Evolutionary conservation across 35 echinoderm and acorn worm species (phyloP), one percentile per base, ranked within the genome.

Genomic region (Anneissia japonica): DNA sequence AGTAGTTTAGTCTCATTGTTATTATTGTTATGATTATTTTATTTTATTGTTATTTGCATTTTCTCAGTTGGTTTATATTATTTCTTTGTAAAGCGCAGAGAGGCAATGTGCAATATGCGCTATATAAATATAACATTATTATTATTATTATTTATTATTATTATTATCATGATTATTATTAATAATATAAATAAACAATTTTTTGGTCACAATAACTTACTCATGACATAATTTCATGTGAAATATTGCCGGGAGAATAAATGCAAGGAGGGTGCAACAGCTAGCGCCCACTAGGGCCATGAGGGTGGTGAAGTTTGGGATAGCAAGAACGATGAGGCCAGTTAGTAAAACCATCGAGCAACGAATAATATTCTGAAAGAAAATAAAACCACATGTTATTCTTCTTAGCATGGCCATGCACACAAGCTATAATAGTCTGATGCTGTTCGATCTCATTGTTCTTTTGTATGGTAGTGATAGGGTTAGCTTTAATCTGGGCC

Each of bases 211-310:
- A 75, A 34, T 11, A 21, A 93, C 96, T 94, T 78, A 99, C 96
- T 84, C 96, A 89, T 94, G 33, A 46, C 94, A 99, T 40, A 99
- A 89, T 82, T 64, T 91, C 82, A 93, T 78, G 56, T 99, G 96
- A 29, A 99, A 94, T 41, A 93, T 83, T 28, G 92, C 96, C 40
- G 96, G 96, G 31, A 99, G 89, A 35, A 99, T 94, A 76, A 99
- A 99, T 41, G 96, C 96, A 72, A 99, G 79, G 39, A 99, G 64
- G 19, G 96, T 99, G 36, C 96, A 99, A 87, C 96, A 99, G 0
- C 86, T 99, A 16, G 96, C 96, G 37, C 96, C 96, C 21, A 99
- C 89, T 0, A 99, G 87, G 0, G 92, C 89, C 96, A 99, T 99
- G 13, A 99, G 74, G 29, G 96, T 99, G 4, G 91, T 91, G 38